Evolutionary conservation across 1,140 invertebrate species (phyloP), one percentile per base, ranked within the genome.

Genomic region (Drosophila yakuba): DNA sequence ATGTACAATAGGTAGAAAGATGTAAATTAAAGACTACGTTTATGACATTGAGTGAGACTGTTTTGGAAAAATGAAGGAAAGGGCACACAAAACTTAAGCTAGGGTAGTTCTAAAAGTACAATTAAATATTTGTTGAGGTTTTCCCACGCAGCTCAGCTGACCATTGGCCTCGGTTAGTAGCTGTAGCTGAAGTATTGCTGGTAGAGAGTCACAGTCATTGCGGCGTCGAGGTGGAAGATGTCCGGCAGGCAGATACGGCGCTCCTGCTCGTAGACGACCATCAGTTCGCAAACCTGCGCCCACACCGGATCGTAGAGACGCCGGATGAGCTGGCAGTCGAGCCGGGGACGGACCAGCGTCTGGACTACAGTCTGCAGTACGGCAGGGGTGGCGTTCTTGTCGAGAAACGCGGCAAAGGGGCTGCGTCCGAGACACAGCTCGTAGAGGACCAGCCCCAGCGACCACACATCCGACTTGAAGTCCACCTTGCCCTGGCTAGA

Each of bases 401-500:
- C 38, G 0, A 89, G 62, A 5, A 89, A 39, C 0, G 61, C 48
- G 0, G 56, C n/a, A 14, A 98, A 98, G 1, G 97, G 97, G 5
- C 95, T 93, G 68, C 94, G 94, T 17, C 96, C 96, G 11, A 92
- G 72, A 62, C 93, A 94, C 17, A 94, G 54, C 62, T 97, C 96
- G 92, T 96, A 97, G 6, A 97, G 79, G 54, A 97, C 94, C 90
- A 97, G 96, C 2, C 97, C 97, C 68, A 97, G 92, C 4, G 96
- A 95, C 97, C 97, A 97, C 67, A 97, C 94, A 83, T 97, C 97
- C 51, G 94, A 95, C 92, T 95, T 95, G 14, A 94, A 93, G 86
- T 95, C 94, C 80, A 95, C 96, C 55, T 94, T 93, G 78, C 94
- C 93, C 32, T 43, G 32, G 23, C 95, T 94, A 78, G 94, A 93